Evolutionary conservation across 2,888 invertebrate genomes (phyloP).

Genomic region (Mantis religiosa): DNA sequence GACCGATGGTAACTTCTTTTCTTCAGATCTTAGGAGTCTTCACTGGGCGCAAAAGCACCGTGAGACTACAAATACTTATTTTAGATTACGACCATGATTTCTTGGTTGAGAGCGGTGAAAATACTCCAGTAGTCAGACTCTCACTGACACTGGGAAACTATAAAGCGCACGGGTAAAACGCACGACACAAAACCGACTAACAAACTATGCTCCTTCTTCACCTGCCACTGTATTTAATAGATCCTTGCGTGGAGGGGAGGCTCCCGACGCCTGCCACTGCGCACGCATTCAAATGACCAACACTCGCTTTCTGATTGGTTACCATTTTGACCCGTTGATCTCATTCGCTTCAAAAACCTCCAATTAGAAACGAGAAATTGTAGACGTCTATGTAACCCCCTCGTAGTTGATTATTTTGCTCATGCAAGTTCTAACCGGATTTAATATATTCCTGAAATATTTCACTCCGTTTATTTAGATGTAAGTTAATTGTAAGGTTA

Average conservation of each 20-base stretch:
- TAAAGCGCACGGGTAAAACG: background rate
- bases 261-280: background rate
- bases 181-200: background rate
- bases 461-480: background rate
- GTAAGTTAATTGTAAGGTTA: background rate
- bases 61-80: background rate
- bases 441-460: background rate
- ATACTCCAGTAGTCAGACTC: background rate
- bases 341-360: background rate
- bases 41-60: constrained; percentile 15
- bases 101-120: background rate
- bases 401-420: background rate
- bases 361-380: background rate
- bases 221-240: background rate
- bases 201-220: background rate
- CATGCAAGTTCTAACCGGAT: background rate
- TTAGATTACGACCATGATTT: constrained; percentile 8
- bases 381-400: background rate
- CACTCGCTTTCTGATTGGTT: background rate
- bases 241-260: background rate
- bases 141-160: background rate
- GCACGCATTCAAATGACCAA: background rate
- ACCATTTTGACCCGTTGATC: background rate
- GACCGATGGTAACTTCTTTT: background rate
- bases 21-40: background rate